Percentiles rank a stretch among this genome's conserved stretches.
These are phyloP conservation scores for Luidia sarsii DNA, from an alignment of 53 echinoderm and acorn worm genomes.

Conservation along the genomic window DNA sequence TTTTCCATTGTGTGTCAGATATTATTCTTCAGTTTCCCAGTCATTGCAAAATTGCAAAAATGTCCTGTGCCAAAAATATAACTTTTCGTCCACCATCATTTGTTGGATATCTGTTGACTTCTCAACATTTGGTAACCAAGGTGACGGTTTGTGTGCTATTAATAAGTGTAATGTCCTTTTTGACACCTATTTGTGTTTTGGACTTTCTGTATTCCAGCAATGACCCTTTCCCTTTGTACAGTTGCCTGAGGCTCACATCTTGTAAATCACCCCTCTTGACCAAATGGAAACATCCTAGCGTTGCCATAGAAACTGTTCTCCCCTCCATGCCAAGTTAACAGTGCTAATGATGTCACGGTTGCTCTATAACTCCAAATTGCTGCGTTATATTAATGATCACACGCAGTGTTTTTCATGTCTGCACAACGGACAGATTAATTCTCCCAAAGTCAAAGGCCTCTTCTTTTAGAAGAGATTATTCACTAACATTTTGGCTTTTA, in stretches of 20 bases:
- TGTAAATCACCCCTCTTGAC: conserved; percentile 32
- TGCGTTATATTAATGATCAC: background rate
- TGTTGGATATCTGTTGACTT: background rate
- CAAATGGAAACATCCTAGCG: conserved; percentile 34
- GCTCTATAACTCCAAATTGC: background rate
- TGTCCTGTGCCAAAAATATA: conserved; percentile 7
- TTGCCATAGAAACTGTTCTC: conserved; percentile 37
- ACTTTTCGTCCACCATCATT: background rate
- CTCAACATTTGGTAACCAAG: background rate
- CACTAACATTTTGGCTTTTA: no score
- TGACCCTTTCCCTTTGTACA: background rate
- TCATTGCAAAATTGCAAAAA: conserved; percentile 8
- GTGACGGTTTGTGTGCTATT: conserved; percentile 42
- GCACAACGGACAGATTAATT: no score
- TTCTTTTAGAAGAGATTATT: no score
- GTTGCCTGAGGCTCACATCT: conserved; percentile 29
- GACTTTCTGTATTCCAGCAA: background rate
- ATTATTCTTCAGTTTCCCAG: background rate
- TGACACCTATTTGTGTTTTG: background rate
- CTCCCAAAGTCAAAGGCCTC: no score
- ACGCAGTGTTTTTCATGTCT: no score
- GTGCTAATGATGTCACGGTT: conserved; percentile 34
- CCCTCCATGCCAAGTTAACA: conserved; percentile 47
- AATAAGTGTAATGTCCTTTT: background rate
- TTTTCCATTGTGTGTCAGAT: conserved; percentile 1